Percentiles rank a stretch among this genome's conserved stretches.
phyloP scores from a whole-genome alignment of 2,113 vertebrate genomes.

The Vidua macroura region DNA sequence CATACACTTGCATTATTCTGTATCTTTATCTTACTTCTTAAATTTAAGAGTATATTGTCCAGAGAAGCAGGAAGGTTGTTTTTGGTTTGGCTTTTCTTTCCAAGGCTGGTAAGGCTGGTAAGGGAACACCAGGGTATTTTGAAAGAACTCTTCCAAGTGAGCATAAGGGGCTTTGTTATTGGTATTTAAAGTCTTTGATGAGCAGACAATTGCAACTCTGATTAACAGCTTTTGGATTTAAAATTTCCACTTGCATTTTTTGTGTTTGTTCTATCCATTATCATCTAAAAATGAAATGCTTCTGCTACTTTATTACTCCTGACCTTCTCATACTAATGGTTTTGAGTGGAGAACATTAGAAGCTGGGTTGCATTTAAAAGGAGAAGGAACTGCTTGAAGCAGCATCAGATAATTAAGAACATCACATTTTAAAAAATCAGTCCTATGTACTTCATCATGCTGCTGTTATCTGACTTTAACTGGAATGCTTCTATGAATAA shows the following conservation, averaged over 20 bases:
- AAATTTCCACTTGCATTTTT: neutral
- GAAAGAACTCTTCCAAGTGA: neutral
- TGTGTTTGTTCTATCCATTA: neutral
- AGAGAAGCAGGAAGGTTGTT: neutral
- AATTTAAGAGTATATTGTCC: neutral
- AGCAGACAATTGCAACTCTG: constrained; percentile 6
- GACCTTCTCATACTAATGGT: neutral
- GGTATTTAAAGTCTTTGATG: neutral
- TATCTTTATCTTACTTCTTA: neutral
- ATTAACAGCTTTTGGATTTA: neutral
- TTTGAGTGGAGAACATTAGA: neutral
- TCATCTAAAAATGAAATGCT: neutral
- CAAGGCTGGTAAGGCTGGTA: neutral
- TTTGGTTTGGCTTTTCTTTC: constrained; percentile 8
- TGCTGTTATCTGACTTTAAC: neutral
- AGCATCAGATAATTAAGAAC: neutral
- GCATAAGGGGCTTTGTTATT: neutral
- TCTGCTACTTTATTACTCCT: neutral
- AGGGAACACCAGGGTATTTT: neutral
- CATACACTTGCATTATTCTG: neutral
- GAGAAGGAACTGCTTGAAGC: neutral
- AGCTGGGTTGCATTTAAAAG: neutral
- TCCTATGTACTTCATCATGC: neutral
- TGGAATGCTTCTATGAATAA: neutral
- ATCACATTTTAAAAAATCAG: neutral